Evolutionary conservation across 1,140 invertebrate genomes (phyloP).

Genomic region (Psix sp.): DNA sequence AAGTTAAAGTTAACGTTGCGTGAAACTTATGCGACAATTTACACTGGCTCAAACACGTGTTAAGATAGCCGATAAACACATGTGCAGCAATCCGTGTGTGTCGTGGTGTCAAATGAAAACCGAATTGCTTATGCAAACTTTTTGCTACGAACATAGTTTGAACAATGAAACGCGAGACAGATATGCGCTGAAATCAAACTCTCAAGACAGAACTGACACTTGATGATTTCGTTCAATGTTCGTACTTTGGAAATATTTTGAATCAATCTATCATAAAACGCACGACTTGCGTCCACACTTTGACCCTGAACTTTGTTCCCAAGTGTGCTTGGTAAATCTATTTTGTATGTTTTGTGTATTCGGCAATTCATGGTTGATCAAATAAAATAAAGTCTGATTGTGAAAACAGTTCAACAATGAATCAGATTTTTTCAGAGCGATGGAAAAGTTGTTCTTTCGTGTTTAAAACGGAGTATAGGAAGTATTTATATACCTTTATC

Average conservation of each 20-base stretch:
- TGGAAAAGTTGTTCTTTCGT: too few relatives aligned
- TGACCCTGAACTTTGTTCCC: not conserved
- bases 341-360: too few relatives aligned
- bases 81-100: constrained; percentile 1
- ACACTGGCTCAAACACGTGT: constrained; percentile 37
- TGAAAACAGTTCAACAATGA: too few relatives aligned
- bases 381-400: too few relatives aligned
- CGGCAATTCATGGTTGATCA: too few relatives aligned
- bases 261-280: too few relatives aligned
- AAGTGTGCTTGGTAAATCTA: too few relatives aligned
- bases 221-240: not conserved
- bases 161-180: constrained; percentile 18
- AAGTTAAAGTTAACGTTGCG: constrained; percentile 31
- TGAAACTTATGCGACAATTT: constrained; percentile 40
- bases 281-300: too few relatives aligned
- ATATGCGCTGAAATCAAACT: constrained; percentile 3
- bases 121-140: constrained; percentile 36
- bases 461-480: too few relatives aligned
- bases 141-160: constrained; percentile 16
- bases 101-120: constrained; percentile 24
- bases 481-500: too few relatives aligned
- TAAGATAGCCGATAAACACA: constrained; percentile 26
- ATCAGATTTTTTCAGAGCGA: too few relatives aligned
- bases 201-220: not conserved
- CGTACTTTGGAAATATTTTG: too few relatives aligned